These are phyloP conservation scores for Polyergus mexicanus DNA, from an alignment of 1,140 invertebrate genomes.

Conservation along the genomic window DNA sequence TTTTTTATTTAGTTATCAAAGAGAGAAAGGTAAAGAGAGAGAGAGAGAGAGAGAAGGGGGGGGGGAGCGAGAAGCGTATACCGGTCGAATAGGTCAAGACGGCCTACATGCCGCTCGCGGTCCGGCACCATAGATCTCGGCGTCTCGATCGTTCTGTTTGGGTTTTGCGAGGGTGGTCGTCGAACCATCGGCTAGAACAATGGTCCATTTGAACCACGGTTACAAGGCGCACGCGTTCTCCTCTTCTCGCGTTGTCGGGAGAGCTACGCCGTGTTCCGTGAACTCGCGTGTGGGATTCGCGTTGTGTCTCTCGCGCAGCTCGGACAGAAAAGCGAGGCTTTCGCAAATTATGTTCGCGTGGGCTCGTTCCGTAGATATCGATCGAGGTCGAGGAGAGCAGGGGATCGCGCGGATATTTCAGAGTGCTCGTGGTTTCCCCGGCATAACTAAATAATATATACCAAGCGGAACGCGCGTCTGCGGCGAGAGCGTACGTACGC, in stretches of 20 bases:
- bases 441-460: conserved; percentile 57
- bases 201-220: conserved; percentile 75
- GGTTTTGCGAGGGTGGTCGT: conserved; percentile 77
- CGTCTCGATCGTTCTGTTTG: conserved; percentile 78
- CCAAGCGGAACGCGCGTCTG: background rate
- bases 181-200: conserved; percentile 79
- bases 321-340: conserved; percentile 46
- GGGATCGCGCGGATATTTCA: conserved; percentile 56
- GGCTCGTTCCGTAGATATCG: conserved; percentile 57
- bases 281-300: conserved; percentile 46
- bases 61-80: conserved; percentile 16
- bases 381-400: conserved; percentile 51
- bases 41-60: background rate
- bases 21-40: background rate
- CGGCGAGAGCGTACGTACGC: background rate
- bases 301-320: conserved; percentile 41
- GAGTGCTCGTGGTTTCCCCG: conserved; percentile 24
- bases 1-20: conserved; percentile 30
- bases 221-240: conserved; percentile 60
- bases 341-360: conserved; percentile 70
- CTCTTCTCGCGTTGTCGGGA: conserved; percentile 33
- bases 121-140: conserved; percentile 64
- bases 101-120: conserved; percentile 66
- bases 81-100: conserved; percentile 54
- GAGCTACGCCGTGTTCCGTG: conserved; percentile 44